A percentile compares a stretch with the other conserved stretches of the same genome.
Conservation (phyloP, 2,888 invertebrate species). For the Pollenia angustigena region DNA sequence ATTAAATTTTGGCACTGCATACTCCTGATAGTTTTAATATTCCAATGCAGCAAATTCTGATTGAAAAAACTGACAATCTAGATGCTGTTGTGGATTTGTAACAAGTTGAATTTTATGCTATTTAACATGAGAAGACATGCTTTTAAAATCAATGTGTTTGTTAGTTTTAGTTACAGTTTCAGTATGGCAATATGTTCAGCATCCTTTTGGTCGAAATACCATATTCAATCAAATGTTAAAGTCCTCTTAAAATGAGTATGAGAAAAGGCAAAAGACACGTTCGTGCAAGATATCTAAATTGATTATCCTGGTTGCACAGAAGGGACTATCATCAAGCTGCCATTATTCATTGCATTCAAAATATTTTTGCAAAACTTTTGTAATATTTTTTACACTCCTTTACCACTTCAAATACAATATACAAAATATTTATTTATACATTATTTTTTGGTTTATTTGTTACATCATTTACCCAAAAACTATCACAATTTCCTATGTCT, state of each 20-base stretch:
- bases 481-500: conserved; percentile 54
- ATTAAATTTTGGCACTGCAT: too few species aligned
- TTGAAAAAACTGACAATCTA: too few species aligned
- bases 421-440: conserved; percentile 62
- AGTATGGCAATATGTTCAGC: not conserved
- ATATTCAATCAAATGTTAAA: conserved; percentile 16
- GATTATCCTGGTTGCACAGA: conserved; percentile 45
- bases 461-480: conserved; percentile 63
- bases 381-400: conserved; percentile 64
- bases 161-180: not conserved
- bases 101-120: not conserved
- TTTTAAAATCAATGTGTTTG: not conserved
- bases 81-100: too few species aligned
- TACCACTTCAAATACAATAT: conserved; percentile 64
- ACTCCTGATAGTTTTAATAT: too few species aligned
- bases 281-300: conserved; percentile 19
- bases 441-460: conserved; percentile 22
- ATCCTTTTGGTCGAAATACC: conserved; percentile 7
- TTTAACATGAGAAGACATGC: not conserved
- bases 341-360: conserved; percentile 58
- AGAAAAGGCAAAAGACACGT: conserved; percentile 24
- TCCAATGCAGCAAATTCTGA: too few species aligned
- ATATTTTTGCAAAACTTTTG: conserved; percentile 64
- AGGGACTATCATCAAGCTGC: conserved; percentile 54
- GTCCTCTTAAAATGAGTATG: conserved; percentile 12